Base-by-base conservation (phyloP, 2,888 invertebrate genomes). In the Thyatira batis region DNA sequence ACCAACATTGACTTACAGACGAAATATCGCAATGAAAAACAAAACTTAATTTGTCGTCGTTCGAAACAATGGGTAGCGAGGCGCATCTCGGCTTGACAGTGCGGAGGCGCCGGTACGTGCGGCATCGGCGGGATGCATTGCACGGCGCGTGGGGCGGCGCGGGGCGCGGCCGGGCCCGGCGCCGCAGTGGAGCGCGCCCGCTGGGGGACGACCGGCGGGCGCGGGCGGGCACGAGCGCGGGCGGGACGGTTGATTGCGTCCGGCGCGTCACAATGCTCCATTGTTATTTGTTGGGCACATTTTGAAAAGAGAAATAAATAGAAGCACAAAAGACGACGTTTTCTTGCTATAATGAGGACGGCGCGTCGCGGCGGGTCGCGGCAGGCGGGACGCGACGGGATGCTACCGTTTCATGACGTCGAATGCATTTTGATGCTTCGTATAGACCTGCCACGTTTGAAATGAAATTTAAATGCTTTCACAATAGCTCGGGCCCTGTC, bases 241-340 rank as follows among this genome's bases (percentile, higher is more conserved):
- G 17, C 45, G 51, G 46, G 50, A 11, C 53, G 55, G 49, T 20
- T 55, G 55, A 55, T 55, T 55, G 52, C 53, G 51, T 53, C 68
- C 67, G 65, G 56, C 52, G 57, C 60, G 60, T 67, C 71, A 70
- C 71, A 70, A 70, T 70, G 62, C 62, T 43, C 69, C 53, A 69
- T 70, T 70, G 70, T 39, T 39, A 39, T 39, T 39, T 17, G 39
- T 70, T 58, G 51, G 20, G 50, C 52, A 45, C 49, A 51, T 53
- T 57, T 20, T 53, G 52, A 57, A 57, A 56, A 52, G 49, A 45
- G 53, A 60, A 64, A 65, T 53, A 67, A 65, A 70, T 65, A 69
- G 43, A 50, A 60, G 49, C 51, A 70, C 58, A 70, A 70, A 69
- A 70, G 70, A 52, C 50, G 58, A 53, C 53, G 62, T 49, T 63